Percentiles rank a stretch among this genome's conserved stretches.
Evolutionary conservation across 2,797 vertebrate species (phyloP).

Genomic region (Otolemur crassicaudatus): DNA sequence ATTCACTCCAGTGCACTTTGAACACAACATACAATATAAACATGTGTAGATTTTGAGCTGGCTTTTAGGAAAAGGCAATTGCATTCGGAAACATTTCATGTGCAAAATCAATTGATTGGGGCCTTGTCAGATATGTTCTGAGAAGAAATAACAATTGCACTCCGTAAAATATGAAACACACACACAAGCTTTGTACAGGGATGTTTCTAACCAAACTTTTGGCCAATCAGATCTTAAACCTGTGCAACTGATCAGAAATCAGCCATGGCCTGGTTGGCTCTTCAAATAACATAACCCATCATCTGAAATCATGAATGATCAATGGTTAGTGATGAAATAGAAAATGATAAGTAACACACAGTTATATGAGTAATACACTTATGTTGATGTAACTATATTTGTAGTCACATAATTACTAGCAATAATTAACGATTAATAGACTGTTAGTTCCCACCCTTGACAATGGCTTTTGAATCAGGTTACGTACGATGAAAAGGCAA

Average conservation of each 20-base stretch:
- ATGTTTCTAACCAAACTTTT: background rate
- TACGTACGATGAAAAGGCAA: background rate
- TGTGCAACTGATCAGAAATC: background rate
- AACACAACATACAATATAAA: background rate
- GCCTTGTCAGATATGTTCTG: background rate
- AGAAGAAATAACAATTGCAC: background rate
- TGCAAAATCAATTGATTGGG: background rate
- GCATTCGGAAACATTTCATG: background rate
- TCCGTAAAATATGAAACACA: background rate
- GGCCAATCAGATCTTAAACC: background rate
- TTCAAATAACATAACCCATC: background rate
- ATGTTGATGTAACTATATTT: background rate
- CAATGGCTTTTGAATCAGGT: background rate
- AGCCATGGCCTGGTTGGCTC: background rate
- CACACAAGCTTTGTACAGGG: background rate
- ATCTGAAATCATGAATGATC: background rate
- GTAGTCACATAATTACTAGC: background rate
- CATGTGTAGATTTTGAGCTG: background rate
- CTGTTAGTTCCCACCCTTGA: background rate
- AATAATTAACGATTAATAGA: background rate
- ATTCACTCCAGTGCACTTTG: background rate
- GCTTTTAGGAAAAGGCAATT: background rate
- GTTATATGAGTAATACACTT: background rate
- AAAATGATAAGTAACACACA: background rate
- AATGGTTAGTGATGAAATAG: background rate